A percentile compares a stretch with the other conserved stretches of the same genome.
These are phyloP conservation scores for Tinamus major DNA, from an alignment of 2,797 vertebrate genomes.

Conservation along the genomic window DNA sequence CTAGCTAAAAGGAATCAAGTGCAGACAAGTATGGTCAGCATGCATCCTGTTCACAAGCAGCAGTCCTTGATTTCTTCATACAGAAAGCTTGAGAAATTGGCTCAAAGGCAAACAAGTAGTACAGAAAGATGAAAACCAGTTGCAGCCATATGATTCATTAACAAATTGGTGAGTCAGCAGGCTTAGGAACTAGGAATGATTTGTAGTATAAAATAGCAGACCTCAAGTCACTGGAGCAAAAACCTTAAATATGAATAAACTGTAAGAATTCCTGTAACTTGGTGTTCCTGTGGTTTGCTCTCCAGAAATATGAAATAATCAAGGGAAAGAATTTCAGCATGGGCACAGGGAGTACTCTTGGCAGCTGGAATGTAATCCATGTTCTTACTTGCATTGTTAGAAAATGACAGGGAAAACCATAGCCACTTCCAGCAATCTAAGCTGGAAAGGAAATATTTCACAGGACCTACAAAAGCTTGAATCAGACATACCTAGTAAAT, in stretches of 20 bases:
- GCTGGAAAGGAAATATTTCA: not conserved
- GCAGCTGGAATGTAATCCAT: not conserved
- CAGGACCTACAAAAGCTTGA: not conserved
- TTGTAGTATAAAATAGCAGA: conserved; percentile 23
- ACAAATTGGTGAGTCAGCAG: conserved; percentile 51
- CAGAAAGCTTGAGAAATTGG: conserved; percentile 32
- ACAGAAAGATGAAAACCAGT: not conserved
- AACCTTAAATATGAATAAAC: conserved; percentile 31
- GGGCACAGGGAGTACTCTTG: not conserved
- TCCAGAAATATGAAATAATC: conserved; percentile 41
- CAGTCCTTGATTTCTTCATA: not conserved
- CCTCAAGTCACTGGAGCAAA: not conserved
- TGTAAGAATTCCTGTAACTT: conserved; percentile 29
- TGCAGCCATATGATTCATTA: conserved; percentile 46
- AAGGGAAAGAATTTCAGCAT: conserved; percentile 45
- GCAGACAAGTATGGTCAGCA: rapidly evolving
- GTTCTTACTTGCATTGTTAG: not conserved
- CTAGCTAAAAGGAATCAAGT: not conserved
- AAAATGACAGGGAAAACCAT: not conserved
- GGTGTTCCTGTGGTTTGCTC: conserved; percentile 52
- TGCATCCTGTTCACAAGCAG: rapidly evolving
- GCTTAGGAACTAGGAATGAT: conserved; percentile 56
- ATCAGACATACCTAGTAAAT: not conserved
- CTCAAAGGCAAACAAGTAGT: conserved; percentile 15
- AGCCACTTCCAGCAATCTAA: not conserved